Evolutionary conservation across 2,888 invertebrate species (phyloP).

Genomic region (Napeogenes inachia): DNA sequence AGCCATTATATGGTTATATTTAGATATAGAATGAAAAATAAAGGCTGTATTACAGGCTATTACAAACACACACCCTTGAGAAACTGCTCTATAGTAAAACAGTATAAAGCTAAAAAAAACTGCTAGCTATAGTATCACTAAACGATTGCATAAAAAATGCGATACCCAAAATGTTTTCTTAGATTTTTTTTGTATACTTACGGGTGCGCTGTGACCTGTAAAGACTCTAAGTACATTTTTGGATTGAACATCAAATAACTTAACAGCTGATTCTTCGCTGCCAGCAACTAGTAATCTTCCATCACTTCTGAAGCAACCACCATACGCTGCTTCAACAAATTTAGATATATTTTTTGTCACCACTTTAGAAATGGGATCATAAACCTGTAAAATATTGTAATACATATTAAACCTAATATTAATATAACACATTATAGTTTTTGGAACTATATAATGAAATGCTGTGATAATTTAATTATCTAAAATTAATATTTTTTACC

Average conservation of each 20-base stretch:
- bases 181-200: slow-evolving; percentile 44
- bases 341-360: slow-evolving; percentile 88
- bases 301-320: slow-evolving; percentile 89
- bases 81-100: no score
- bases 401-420: not conserved
- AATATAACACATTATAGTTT: no score
- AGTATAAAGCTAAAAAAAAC: no score
- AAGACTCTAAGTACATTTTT: slow-evolving; percentile 90
- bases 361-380: slow-evolving; percentile 90
- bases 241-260: slow-evolving; percentile 91
- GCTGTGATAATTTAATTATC: no score
- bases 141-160: slow-evolving; percentile 4
- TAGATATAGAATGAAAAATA: no score
- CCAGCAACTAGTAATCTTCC: slow-evolving; percentile 91
- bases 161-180: slow-evolving; percentile 2
- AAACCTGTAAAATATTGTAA: slow-evolving; percentile 79
- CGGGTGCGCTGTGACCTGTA: slow-evolving; percentile 87
- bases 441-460: no score
- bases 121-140: no score
- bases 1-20: no score
- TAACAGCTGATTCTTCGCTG: slow-evolving; percentile 91
- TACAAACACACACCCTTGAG: no score
- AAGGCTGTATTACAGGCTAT: no score
- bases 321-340: slow-evolving; percentile 90
- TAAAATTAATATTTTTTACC: slow-evolving; percentile 41